Base-by-base conservation (phyloP, 2,113 vertebrate genomes). In the Sebastes schlegelii region DNA sequence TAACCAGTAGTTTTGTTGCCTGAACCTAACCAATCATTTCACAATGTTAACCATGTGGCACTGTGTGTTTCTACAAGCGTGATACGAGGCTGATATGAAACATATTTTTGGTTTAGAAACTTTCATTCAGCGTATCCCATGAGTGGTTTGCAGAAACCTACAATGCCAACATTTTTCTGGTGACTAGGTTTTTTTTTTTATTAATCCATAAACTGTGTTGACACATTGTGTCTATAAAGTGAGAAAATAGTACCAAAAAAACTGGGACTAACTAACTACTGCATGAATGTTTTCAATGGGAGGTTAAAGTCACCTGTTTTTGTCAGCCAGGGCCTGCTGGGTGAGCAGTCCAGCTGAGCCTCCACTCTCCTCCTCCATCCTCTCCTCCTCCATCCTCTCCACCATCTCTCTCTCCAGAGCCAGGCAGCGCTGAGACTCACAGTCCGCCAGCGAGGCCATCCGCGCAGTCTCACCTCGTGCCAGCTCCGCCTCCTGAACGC, bases 401-500 rank as follows among this genome's bases (percentile, higher is more conserved):
- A 90, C 93, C 93, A 96, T 94, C 89, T 95, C 95, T 80, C 87
- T 95, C 11, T 95, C 93, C 82, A 99, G 94, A 73, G 95, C 94
- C 86, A 51, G 90, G 89, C 96, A 94, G 52, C 95, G 93, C 74
- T 94, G 94, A 0, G 95, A 95, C 93, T 97, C 96, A 0, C 93
- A 94, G 82, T 96, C 95, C 13, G 95, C 96, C 87, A 96, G 83
- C 0, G 89, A 90, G 0, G 95, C 93, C 94, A 96, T 96, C 45
- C 85, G 90, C 8, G 96, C 88, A 0, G 96, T 96, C 90, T 97
- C 96, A 1, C 52, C 91, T 76, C 89, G 94, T 0, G 97, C 96
- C 65, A 97, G 88, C 76, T 94, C 94, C 70, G 96, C 96, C 86
- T 98, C 97, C 98, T 99, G 91, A 8, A 63, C 2, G 19, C 42